These are phyloP conservation scores for Palloptera scutellata DNA, from an alignment of 2,888 invertebrate species.

Conservation along the genomic window DNA sequence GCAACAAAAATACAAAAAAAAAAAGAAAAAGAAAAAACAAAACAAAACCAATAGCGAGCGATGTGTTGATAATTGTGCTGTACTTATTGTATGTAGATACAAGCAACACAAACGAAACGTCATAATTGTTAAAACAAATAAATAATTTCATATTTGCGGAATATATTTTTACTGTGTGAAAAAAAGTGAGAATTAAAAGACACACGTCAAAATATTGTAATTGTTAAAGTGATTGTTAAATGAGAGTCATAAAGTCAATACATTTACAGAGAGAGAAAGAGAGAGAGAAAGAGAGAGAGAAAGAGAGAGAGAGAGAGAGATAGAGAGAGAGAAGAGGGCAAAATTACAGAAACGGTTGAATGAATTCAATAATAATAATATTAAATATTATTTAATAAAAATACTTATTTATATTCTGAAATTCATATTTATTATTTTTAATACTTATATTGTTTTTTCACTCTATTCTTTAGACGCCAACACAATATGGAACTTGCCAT, in stretches of 20 bases:
- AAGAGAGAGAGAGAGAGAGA: too few species aligned
- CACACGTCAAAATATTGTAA: constrained; percentile 4
- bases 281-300: too few species aligned
- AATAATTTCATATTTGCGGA: constrained; percentile 30
- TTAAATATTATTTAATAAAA: neutral
- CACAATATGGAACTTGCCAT: constrained; percentile 60
- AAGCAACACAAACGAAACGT: constrained; percentile 36
- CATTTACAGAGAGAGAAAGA: too few species aligned
- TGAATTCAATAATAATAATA: neutral
- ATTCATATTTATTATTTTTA: neutral
- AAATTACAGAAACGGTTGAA: constrained; percentile 32
- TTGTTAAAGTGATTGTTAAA: constrained; percentile 46
- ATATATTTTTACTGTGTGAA: neutral
- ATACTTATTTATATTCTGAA: neutral
- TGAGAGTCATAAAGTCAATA: too few species aligned
- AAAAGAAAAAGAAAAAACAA: neutral
- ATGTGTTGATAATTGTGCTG: constrained; percentile 24
- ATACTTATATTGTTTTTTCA: neutral
- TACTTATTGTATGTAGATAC: too few species aligned
- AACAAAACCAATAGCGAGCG: neutral
- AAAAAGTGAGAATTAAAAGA: constrained; percentile 22
- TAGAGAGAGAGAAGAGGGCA: too few species aligned
- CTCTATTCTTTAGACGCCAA: constrained; percentile 46
- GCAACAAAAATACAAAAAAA: constrained; percentile 34
- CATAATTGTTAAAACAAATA: constrained; percentile 52